Evolutionary conservation across 2,888 invertebrate species (phyloP).

Genomic region (Ectemnius cavifrons): DNA sequence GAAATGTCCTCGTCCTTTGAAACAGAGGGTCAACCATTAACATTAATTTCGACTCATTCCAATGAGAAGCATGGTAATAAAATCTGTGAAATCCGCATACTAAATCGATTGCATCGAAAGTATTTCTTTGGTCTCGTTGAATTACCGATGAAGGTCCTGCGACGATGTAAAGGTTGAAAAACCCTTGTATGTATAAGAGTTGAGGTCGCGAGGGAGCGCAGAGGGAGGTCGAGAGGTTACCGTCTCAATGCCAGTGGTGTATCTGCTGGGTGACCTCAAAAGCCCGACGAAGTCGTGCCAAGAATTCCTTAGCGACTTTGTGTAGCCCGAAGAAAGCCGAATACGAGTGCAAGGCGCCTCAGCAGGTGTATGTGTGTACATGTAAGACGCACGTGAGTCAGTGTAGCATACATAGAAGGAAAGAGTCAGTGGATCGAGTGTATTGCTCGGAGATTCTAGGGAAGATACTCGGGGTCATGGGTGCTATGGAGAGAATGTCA

Average conservation of each 20-base stretch:
- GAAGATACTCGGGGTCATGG: conserved; percentile 57
- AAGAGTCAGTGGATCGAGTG: conserved; percentile 29
- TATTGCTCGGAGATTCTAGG: conserved; percentile 47
- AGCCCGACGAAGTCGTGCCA: neutral
- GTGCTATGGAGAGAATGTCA: conserved; percentile 64
- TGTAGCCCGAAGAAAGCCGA: neutral
- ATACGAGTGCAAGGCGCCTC: conserved; percentile 6
- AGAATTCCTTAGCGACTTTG: conserved; percentile 17
- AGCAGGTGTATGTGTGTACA: conserved; percentile 17
- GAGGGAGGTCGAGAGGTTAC: conserved; percentile 45
- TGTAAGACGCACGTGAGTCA: too few species aligned
- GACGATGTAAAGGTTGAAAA: too few species aligned
- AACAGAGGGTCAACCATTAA: too few species aligned
- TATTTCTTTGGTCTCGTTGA: too few species aligned
- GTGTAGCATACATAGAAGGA: neutral
- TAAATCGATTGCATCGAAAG: too few species aligned
- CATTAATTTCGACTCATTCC: too few species aligned
- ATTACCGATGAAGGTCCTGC: too few species aligned
- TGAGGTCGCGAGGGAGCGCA: neutral
- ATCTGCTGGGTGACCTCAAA: conserved; percentile 27
- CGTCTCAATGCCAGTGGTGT: conserved; percentile 55
- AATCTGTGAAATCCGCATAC: too few species aligned
- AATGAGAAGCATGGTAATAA: too few species aligned
- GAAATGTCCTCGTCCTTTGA: too few species aligned
- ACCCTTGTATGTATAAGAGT: neutral